Base-by-base conservation (phyloP, 1,140 invertebrate genomes). In the Metopolophium dirhodum region DNA sequence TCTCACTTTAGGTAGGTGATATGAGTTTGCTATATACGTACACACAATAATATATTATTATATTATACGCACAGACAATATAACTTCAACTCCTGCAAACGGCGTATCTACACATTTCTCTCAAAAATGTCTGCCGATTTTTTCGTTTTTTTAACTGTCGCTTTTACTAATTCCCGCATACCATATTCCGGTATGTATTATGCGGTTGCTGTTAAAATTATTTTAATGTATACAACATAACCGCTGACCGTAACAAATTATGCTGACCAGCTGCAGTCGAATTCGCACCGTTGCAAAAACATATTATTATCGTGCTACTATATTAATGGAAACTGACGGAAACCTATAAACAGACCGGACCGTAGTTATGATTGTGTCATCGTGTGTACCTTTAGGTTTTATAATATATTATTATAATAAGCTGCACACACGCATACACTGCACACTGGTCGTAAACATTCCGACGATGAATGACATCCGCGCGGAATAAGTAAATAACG, bases 401-500 rank as follows among this genome's bases (percentile, higher is more conserved):
- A n/a, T 6, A 18, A 77, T 68, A 68, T 30, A 68, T n/a, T n/a
- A 51, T 51, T 18, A 14, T 77, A 35, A n/a, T 18, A n/a, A 18
- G n/a, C 14, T 77, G 1, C n/a, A 35, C 61, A 77, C 14, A n/a
- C 37, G 9, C 23, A 30, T 9, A 26, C 83, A 45, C 83, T 14
- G 26, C 26, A 41, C 85, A 47, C 61, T 77, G 85, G 85, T 47
- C 85, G 45, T 86, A 86, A 47, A 87, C 47, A 87, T 87, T 47
- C 47, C 14, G 45, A n/a, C 86, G 47, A 87, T n/a, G 86, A 87
- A 87, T 87, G 86, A 87, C 86, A 49, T 47, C 47, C 86, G 47
- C 26, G 87, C 11, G 49, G 49, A 51, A 88, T 88, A n/a, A 88
- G 51, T 89, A 57, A 89, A 57, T 57, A 89, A 57, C 87, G 87